Evolutionary conservation across 2,113 vertebrate species (phyloP), one percentile per base, ranked within the genome.

Genomic region (Scolopax mira): DNA sequence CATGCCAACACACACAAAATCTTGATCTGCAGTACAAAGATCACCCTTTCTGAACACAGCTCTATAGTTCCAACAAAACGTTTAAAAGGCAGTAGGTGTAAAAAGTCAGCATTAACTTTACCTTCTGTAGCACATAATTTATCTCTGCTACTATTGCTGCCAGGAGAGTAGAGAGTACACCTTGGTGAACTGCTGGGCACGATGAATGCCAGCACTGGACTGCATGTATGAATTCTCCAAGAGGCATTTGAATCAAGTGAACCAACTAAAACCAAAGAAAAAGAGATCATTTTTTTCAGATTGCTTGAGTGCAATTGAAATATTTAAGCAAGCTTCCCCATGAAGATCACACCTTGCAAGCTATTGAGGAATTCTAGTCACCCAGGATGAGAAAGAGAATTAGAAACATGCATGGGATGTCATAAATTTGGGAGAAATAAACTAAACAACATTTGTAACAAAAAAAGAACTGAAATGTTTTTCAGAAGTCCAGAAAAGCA

Each of bases 131-230:
- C 19, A 70, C 46, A 77, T 97, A 95, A 69, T 92, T 98, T 54
- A 98, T 98, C 90, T 99, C 99, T 41, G 99, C 98, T 33, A 99
- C 71, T 54, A 98, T 93, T 13, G 98, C 97, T 3, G 99, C 99
- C 18, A 98, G 97, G 41, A 99, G 88, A 16, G 98, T 99, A 10
- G 99, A 99, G 67, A 99, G 97, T 31, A 99, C 83, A 8, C 98
- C 98, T 3, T 85, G 96, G 81, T 98, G 97, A 79, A 98, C 85
- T 10, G 95, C 94, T 5, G 97, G 91, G 69, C 84, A 97, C 0
- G 79, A 94, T 5, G 70, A 70, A 15, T 97, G 93, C 97, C 98
- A 98, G 33, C 70, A 83, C 79, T 99, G 99, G 23, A 98, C 95
- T 3, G 97, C 72, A 18, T 91, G 93, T 60, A 99, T 92, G 87